Conservation (phyloP, 2,888 invertebrate genomes). For the Alviniconcha strummeri region DNA sequence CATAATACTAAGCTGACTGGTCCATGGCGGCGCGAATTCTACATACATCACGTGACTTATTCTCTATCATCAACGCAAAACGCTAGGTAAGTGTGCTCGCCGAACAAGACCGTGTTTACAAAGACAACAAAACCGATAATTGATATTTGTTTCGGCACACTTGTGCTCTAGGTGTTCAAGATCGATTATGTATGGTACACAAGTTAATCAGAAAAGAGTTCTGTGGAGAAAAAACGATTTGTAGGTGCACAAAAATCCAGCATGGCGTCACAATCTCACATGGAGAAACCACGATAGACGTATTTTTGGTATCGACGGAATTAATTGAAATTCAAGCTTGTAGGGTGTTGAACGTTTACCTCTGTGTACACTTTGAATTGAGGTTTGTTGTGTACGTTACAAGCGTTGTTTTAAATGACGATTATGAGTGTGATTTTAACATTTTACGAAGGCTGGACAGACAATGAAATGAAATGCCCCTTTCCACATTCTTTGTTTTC, state of each 20-base stretch:
- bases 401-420: too few species aligned
- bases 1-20: conserved; percentile 55
- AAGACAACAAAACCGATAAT: not conserved
- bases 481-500: too few species aligned
- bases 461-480: too few species aligned
- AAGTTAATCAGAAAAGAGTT: not conserved
- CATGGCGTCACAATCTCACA: conserved; percentile 63
- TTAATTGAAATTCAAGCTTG: not conserved
- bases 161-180: not conserved
- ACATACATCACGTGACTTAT: conserved; percentile 66
- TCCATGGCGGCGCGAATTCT: conserved; percentile 67
- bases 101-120: conserved; percentile 25
- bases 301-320: conserved; percentile 33
- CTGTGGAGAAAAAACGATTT: conserved; percentile 23
- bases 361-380: too few species aligned
- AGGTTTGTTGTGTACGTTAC: too few species aligned
- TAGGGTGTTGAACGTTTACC: not conserved
- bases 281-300: conserved; percentile 38
- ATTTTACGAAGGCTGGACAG: too few species aligned
- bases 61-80: conserved; percentile 60
- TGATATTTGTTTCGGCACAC: not conserved
- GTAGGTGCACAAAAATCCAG: conserved; percentile 51
- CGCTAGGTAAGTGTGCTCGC: conserved; percentile 50
- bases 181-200: not conserved
- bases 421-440: too few species aligned